Evolutionary conservation across 2,888 invertebrate genomes (phyloP).

Genomic region (Sarcophaga caerulescens): DNA sequence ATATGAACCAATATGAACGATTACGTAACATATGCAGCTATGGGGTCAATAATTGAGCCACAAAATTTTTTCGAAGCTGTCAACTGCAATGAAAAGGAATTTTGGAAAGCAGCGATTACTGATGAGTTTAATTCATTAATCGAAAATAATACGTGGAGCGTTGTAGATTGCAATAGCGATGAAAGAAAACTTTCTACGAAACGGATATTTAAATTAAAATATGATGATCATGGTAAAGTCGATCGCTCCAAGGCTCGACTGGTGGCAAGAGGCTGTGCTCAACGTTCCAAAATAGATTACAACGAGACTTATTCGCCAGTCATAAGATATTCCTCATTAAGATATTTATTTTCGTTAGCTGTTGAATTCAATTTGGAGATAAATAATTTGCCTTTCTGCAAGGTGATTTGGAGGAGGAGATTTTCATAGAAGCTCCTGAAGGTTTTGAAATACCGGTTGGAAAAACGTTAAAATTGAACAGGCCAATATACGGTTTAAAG

Average conservation of each 20-base stretch:
- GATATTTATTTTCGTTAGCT: constrained; percentile 27
- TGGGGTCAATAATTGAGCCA: background rate
- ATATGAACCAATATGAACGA: too few relatives aligned
- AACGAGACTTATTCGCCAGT: constrained; percentile 14
- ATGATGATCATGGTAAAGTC: constrained; percentile 1
- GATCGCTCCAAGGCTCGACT: background rate
- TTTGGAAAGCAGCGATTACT: background rate
- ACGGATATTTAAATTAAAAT: background rate
- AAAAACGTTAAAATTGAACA: background rate
- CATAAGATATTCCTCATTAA: background rate
- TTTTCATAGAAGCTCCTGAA: too few relatives aligned
- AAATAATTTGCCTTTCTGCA: background rate
- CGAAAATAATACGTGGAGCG: constrained; percentile 4
- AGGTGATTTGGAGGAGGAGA: too few relatives aligned
- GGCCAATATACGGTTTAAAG: constrained; percentile 1
- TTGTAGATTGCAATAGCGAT: background rate
- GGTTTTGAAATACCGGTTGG: too few relatives aligned
- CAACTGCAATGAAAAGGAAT: background rate
- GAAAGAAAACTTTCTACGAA: constrained; percentile 11
- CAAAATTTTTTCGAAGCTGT: background rate
- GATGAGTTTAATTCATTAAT: background rate
- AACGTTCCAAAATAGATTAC: background rate
- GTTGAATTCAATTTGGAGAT: constrained; percentile 2
- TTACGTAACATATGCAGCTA: too few relatives aligned
- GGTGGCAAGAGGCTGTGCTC: background rate